phyloP scores from a whole-genome alignment of 1,140 invertebrate genomes.

The Trachymyrmex septentrionalis region DNA sequence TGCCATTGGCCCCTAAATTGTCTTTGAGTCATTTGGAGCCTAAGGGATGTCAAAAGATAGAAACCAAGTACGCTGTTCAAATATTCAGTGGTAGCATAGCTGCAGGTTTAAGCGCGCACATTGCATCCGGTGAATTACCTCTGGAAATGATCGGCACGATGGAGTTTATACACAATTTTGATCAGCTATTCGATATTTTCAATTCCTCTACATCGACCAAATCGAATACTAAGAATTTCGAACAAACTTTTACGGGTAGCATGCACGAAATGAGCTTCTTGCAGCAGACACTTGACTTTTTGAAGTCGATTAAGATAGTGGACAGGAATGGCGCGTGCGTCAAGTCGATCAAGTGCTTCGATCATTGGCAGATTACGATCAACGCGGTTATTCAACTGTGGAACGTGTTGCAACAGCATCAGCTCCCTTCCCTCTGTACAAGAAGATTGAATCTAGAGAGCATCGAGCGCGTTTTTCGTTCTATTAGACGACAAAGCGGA shows the following conservation, averaged over 20 bases:
- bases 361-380: constrained; percentile 50
- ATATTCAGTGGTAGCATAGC: constrained; percentile 37
- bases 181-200: constrained; percentile 32
- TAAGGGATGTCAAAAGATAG: background rate
- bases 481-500: constrained; percentile 49
- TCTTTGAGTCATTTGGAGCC: constrained; percentile 17
- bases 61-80: constrained; percentile 43
- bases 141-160: constrained; percentile 39
- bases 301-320: constrained; percentile 34
- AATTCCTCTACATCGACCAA: constrained; percentile 4
- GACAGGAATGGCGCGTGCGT: background rate
- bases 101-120: constrained; percentile 12
- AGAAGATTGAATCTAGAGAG: constrained; percentile 22
- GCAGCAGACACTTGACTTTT: constrained; percentile 32
- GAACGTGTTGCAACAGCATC: constrained; percentile 3
- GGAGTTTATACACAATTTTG: constrained; percentile 28
- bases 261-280: constrained; percentile 28
- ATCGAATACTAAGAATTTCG: constrained; percentile 8
- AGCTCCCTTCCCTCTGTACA: constrained; percentile 12
- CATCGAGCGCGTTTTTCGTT: constrained; percentile 42
- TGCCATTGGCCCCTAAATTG: constrained; percentile 24
- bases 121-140: constrained; percentile 12
- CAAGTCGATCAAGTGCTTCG: constrained; percentile 38
- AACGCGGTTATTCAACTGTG: constrained; percentile 52
- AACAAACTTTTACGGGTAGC: constrained; percentile 35